These are phyloP conservation scores for Cynopterus brachyotis DNA, from an alignment of 2,113 vertebrate species.

Conservation along the genomic window DNA sequence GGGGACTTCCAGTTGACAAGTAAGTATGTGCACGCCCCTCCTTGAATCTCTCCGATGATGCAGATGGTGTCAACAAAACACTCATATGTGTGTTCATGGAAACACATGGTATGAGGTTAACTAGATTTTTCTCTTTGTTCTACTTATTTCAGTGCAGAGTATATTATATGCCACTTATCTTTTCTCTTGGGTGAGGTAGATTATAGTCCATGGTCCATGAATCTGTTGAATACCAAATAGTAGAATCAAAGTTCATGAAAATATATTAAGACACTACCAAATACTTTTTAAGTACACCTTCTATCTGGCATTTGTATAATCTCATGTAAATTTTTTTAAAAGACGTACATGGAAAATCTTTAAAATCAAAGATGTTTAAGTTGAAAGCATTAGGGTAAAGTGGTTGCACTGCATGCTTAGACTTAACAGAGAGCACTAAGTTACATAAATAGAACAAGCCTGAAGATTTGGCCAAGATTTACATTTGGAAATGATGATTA, in stretches of 20 bases:
- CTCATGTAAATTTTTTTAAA: slow-evolving; percentile 1
- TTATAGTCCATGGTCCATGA: not conserved
- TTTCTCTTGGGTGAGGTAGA: not conserved
- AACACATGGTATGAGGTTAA: not conserved
- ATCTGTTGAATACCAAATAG: not conserved
- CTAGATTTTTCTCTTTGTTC: not conserved
- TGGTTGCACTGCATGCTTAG: not conserved
- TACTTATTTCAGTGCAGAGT: not conserved
- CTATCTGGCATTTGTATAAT: not conserved
- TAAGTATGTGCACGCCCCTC: slow-evolving; percentile 64
- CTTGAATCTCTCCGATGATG: not conserved
- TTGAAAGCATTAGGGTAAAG: not conserved
- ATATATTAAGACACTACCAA: not conserved
- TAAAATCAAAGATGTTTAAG: not conserved
- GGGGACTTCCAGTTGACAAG: slow-evolving; percentile 82
- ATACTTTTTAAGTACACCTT: not conserved
- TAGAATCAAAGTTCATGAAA: not conserved
- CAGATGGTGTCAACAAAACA: not conserved
- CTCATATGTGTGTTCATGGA: not conserved
- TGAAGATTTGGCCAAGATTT: not conserved
- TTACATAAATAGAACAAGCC: not conserved
- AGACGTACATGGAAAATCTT: not conserved
- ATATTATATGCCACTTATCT: not conserved
- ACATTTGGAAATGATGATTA: not conserved
- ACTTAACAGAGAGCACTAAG: not conserved